A percentile compares a stretch with the other conserved stretches of the same genome.
Evolutionary conservation across 2,888 invertebrate genomes (phyloP).

Genomic region (Hofmannophila pseudospretella): DNA sequence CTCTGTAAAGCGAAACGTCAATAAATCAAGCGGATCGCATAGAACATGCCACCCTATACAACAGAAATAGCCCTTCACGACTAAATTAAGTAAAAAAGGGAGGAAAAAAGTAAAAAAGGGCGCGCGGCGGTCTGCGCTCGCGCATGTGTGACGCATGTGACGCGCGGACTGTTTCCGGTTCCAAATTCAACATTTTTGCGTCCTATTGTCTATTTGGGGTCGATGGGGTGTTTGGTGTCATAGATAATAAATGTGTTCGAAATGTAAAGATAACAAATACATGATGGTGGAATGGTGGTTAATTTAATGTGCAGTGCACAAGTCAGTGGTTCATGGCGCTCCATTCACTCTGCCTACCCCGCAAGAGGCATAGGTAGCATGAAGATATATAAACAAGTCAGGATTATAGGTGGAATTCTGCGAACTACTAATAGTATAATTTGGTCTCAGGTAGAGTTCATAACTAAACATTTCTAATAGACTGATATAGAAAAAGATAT

Average conservation of each 20-base stretch:
- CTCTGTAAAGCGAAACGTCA: conserved; percentile 20
- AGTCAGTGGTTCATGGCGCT: no score
- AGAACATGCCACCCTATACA: conserved; percentile 45
- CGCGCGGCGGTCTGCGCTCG: conserved; percentile 21
- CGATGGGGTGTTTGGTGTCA: conserved; percentile 26
- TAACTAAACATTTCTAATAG: no score
- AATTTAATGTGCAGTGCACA: no score
- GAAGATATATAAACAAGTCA: no score
- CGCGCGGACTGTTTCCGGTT: conserved; percentile 60
- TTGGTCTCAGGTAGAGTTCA: no score
- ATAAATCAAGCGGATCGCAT: conserved; percentile 57
- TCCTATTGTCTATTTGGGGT: conserved; percentile 39
- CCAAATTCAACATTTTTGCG: conserved; percentile 53
- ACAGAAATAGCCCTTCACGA: conserved; percentile 46
- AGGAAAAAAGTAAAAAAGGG: conserved; percentile 53
- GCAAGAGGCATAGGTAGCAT: no score
- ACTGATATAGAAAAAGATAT: no score
- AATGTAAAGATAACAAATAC: conserved; percentile 4
- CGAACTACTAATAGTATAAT: no score
- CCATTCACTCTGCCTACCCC: no score
- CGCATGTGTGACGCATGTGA: conserved; percentile 71
- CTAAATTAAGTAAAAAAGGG: conserved; percentile 50
- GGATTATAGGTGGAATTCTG: no score
- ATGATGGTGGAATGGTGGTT: no score
- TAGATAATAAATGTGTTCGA: conserved; percentile 36